These are phyloP conservation scores for Agrotis clavis DNA, from an alignment of 2,888 invertebrate genomes.

Conservation along the genomic window DNA sequence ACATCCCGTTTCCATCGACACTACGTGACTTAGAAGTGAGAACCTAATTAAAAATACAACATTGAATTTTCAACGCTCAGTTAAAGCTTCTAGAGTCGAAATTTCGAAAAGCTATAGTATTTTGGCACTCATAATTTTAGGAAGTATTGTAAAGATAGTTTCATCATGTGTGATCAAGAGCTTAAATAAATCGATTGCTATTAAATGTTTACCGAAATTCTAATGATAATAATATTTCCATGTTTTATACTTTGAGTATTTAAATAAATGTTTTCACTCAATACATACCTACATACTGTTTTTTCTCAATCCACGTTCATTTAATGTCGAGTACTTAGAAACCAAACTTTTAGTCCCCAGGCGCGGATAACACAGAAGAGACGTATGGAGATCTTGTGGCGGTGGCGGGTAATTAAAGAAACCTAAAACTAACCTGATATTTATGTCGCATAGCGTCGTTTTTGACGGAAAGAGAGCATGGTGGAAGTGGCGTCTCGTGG, in stretches of 20 bases:
- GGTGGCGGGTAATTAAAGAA: too few relatives aligned
- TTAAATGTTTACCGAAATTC: background rate
- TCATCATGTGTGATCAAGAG: background rate
- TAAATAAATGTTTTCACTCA: too few relatives aligned
- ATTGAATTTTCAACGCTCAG: background rate
- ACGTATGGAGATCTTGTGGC: too few relatives aligned
- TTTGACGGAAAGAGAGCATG: too few relatives aligned
- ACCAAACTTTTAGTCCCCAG: background rate
- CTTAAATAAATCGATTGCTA: background rate
- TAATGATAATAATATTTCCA: background rate
- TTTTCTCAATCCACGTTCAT: background rate
- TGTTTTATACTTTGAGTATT: too few relatives aligned
- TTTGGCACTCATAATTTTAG: background rate
- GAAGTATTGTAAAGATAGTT: too few relatives aligned
- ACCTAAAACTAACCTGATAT: too few relatives aligned
- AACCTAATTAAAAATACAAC: background rate
- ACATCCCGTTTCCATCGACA: background rate
- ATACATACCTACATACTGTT: too few relatives aligned
- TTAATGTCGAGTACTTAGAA: background rate
- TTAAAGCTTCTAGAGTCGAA: background rate
- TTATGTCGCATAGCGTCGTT: too few relatives aligned
- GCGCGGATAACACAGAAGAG: too few relatives aligned
- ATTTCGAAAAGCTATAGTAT: background rate
- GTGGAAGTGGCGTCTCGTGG: too few relatives aligned
- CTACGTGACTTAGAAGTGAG: background rate